Percentiles rank a stretch among this genome's conserved stretches.
phyloP scores from a whole-genome alignment of 2,888 invertebrate genomes.

The Holacanthella duospinosa region DNA sequence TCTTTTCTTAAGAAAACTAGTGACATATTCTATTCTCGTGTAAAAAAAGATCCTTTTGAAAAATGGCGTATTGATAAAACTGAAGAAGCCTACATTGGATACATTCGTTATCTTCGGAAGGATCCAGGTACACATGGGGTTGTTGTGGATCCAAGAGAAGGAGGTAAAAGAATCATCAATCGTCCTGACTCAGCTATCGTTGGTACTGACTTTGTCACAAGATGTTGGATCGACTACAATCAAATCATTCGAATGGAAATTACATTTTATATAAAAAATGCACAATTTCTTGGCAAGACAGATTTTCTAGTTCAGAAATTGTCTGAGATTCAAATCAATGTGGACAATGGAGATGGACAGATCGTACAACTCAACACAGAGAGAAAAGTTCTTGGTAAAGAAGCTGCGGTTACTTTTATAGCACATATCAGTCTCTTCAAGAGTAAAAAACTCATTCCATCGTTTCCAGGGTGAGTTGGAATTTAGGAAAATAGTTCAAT shows the following conservation, averaged over 20 bases:
- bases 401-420: conserved; percentile 18
- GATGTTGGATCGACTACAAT: conserved; percentile 15
- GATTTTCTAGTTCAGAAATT: conserved; percentile 18
- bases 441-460: neutral
- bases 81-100: neutral
- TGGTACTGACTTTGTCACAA: neutral
- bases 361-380: conserved; percentile 26
- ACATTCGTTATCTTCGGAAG: neutral
- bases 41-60: neutral
- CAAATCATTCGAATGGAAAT: conserved; percentile 6
- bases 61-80: neutral
- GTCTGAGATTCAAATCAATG: conserved; percentile 21
- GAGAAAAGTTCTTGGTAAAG: conserved; percentile 12
- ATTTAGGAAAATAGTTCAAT: neutral
- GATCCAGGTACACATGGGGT: conserved; percentile 18
- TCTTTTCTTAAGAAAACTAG: neutral
- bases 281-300: conserved; percentile 11
- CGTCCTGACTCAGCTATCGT: neutral
- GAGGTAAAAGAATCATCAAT: conserved; percentile 10
- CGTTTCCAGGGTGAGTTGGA: no score
- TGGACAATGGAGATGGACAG: conserved; percentile 27
- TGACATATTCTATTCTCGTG: neutral
- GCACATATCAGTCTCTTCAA: conserved; percentile 13
- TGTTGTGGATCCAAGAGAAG: conserved; percentile 19
- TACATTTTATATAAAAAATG: conserved; percentile 17